Base-by-base conservation (phyloP, 1,140 invertebrate genomes). In the Eulimnadia texana region DNA sequence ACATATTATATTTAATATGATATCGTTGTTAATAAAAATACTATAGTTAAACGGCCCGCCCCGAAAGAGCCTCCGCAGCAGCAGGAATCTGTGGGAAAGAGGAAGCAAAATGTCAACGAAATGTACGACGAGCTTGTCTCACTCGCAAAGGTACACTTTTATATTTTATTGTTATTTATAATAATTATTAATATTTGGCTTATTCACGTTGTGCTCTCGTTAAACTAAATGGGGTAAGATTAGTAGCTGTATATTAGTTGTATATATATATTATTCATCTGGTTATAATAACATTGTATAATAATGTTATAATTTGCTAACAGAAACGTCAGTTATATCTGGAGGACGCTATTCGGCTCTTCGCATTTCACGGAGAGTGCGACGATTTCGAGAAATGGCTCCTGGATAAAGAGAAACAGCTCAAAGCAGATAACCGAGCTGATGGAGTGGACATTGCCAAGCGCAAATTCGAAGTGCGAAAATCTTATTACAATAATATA, bases 341-440 rank as follows among this genome's bases (percentile, higher is more conserved):
- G 10, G 90, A 93, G 67, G 94, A 98, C 72, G 86, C 93, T 0
- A 93, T 96, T 61, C 82, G 88, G 64, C 76, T 98, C 19, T 97
- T 92, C 72, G 86, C 85, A 28, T 98, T 98, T 77, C 94, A 93
- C 72, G 81, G 87, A n/a, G 93, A 98, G 71, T 98, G 94, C 75
- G 92, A 97, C 70, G 93, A 96, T 71, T 96, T 98, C 72, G 93
- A 97, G 73, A 85, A 86, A 65, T 98, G 95, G 95, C 94, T 98
- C 69, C 86, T 86, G 67, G 93, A 98, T 61, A 97, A 94, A 70
- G 90, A 95, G 72, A 85, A 88, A 68, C 80, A 94, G 73, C 75
- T 98, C 23, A 77, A 84, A 50, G 80, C 84, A 11, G 89, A 93
- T 61, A 92, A 96, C 66, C 81, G 82, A 13, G 78, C 82, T 16